These are phyloP conservation scores for Trididemnum nubilum DNA, from an alignment of 23 tunicate genomes.

Conservation along the genomic window DNA sequence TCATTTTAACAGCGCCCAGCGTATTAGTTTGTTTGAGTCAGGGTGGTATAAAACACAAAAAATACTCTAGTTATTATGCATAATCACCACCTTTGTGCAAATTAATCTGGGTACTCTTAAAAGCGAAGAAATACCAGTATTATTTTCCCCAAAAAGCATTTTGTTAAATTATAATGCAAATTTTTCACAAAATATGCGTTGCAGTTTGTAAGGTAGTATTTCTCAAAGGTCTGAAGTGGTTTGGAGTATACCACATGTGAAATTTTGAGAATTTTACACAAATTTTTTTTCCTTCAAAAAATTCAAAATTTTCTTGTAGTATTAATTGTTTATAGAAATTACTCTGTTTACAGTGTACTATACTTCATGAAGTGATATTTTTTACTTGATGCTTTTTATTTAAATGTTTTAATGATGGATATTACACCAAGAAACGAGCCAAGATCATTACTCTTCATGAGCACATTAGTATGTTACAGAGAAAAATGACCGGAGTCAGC, in stretches of 20 bases:
- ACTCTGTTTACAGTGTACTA: neutral
- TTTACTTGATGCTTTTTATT: neutral
- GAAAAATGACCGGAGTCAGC: neutral
- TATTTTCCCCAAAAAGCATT: conserved; percentile 1
- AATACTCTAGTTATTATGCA: no score
- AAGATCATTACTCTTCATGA: no score
- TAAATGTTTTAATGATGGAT: neutral
- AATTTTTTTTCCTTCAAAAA: conserved; percentile 1
- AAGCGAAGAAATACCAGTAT: conserved; percentile 11
- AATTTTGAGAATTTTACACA: conserved; percentile 17
- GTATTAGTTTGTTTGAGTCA: no score
- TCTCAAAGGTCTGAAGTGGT: conserved; percentile 10
- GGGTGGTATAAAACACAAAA: no score
- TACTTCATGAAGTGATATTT: neutral
- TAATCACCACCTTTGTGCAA: conserved; percentile 14
- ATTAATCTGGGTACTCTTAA: conserved; percentile 18
- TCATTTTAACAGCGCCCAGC: no score
- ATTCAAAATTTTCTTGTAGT: neutral
- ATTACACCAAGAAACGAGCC: neutral
- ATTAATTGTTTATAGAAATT: neutral
- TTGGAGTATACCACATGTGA: conserved; percentile 13
- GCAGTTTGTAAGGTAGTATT: conserved; percentile 22
- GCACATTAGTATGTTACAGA: no score
- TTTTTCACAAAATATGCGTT: conserved; percentile 7
- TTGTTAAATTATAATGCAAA: conserved; percentile 20